Percentiles rank a stretch among this genome's conserved stretches.
Conservation (phyloP, 2,113 vertebrate species). For the Muscicapa adusta region DNA sequence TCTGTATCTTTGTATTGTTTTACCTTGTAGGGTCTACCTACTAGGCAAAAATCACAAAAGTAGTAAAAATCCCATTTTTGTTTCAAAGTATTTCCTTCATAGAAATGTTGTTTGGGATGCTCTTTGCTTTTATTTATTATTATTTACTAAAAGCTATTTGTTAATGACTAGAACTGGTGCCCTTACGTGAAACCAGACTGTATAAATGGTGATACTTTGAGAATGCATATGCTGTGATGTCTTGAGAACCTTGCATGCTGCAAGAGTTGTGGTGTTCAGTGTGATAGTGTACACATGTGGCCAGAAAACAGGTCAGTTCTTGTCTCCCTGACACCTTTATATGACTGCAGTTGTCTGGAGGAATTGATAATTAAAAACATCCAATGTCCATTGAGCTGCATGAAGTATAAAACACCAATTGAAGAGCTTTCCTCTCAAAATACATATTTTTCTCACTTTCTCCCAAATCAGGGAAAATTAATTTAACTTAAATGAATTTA, state of each 20-base stretch:
- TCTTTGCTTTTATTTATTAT: not conserved
- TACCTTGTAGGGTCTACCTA: constrained; percentile 93
- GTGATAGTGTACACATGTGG: constrained; percentile 9
- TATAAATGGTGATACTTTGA: not conserved
- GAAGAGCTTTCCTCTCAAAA: constrained; percentile 15
- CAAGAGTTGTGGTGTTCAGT: not conserved
- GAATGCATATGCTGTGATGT: constrained; percentile 22
- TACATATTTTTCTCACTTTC: constrained; percentile 34
- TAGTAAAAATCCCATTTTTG: constrained; percentile 93
- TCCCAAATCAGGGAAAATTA: constrained; percentile 17
- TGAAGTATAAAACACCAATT: constrained; percentile 1
- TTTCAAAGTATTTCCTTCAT: constrained; percentile 74
- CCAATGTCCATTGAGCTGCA: constrained; percentile 6
- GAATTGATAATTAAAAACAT: not conserved
- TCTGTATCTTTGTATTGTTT: constrained; percentile 91
- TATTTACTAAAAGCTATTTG: constrained; percentile 54
- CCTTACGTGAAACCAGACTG: not conserved
- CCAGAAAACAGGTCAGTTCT: not conserved
- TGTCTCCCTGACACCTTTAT: not conserved
- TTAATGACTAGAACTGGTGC: not conserved
- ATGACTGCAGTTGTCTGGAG: constrained; percentile 9
- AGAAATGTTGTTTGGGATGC: constrained; percentile 68
- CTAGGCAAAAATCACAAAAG: constrained; percentile 96
- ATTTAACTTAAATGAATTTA: not conserved
- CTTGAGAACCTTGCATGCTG: constrained; percentile 35